Percentiles rank a stretch among this genome's conserved stretches.
Conservation (phyloP, 92 coral and sea anemone genomes). For the Epizoanthus ramosus region DNA sequence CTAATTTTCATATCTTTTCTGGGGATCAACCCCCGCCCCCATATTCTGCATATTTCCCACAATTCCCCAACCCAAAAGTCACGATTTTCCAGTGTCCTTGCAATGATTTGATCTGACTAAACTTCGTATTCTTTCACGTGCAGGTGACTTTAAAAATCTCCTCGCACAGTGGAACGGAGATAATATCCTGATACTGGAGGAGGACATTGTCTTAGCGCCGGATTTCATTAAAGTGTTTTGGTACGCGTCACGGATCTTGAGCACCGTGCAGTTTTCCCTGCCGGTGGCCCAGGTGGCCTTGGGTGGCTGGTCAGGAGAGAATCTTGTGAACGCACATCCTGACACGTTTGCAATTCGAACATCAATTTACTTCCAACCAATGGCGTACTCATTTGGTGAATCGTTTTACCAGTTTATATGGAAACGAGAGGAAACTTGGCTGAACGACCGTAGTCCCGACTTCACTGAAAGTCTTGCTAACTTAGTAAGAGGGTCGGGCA, state of each 20-base stretch:
- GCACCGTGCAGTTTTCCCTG: slow-evolving; percentile 24
- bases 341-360: slow-evolving; percentile 59
- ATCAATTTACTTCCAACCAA: slow-evolving; percentile 45
- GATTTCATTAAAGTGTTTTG: slow-evolving; percentile 49
- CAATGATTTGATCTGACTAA: no score
- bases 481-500: not conserved
- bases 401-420: slow-evolving; percentile 43
- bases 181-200: slow-evolving; percentile 45
- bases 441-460: slow-evolving; percentile 34
- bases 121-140: not conserved
- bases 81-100: no score
- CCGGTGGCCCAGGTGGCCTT: slow-evolving; percentile 43
- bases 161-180: slow-evolving; percentile 29
- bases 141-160: slow-evolving; percentile 29
- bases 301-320: slow-evolving; percentile 64
- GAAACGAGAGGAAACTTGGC: slow-evolving; percentile 40
- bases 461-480: slow-evolving; percentile 43
- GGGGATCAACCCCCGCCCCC: no score
- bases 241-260: slow-evolving; percentile 39
- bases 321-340: slow-evolving; percentile 55
- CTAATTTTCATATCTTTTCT: no score
- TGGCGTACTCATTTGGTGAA: slow-evolving; percentile 53
- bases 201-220: slow-evolving; percentile 49
- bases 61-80: no score
- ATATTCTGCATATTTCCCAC: no score